These are phyloP conservation scores for Bradysia coprophila DNA, from an alignment of 1,140 invertebrate species.

Conservation along the genomic window DNA sequence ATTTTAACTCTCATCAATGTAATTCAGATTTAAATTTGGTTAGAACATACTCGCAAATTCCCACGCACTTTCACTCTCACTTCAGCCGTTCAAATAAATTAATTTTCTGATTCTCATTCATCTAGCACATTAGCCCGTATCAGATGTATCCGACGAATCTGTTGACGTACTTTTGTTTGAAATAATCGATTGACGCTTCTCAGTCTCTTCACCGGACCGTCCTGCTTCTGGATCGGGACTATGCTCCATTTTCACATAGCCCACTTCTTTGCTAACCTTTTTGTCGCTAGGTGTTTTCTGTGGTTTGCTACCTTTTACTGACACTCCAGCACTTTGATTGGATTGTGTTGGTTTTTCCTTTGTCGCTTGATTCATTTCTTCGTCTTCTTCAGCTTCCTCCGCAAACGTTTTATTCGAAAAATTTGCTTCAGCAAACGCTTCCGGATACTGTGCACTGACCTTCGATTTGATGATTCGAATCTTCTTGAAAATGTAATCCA, in stretches of 20 bases:
- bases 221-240: slow-evolving; percentile 19
- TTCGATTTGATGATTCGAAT: slow-evolving; percentile 62
- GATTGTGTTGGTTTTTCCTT: slow-evolving; percentile 7
- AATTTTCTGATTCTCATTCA: too few species aligned
- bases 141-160: slow-evolving; percentile 19
- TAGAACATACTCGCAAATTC: too few species aligned
- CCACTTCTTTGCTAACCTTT: slow-evolving; percentile 10
- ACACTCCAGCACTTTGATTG: neutral
- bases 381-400: slow-evolving; percentile 37
- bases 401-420: slow-evolving; percentile 30
- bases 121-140: slow-evolving; percentile 4
- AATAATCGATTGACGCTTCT: neutral
- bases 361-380: slow-evolving; percentile 20
- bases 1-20: too few species aligned
- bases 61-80: too few species aligned
- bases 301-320: neutral
- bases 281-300: neutral
- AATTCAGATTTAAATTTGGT: too few species aligned
- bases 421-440: slow-evolving; percentile 53
- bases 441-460: slow-evolving; percentile 65
- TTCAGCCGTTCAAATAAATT: too few species aligned
- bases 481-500: slow-evolving; percentile 49
- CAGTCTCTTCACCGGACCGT: slow-evolving; percentile 20
- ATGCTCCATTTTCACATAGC: slow-evolving; percentile 24
- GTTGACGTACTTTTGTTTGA: neutral